Percentiles rank a stretch among this genome's conserved stretches.
phyloP scores from a whole-genome alignment of 2,797 vertebrate species.

The Champsocephalus esox region DNA sequence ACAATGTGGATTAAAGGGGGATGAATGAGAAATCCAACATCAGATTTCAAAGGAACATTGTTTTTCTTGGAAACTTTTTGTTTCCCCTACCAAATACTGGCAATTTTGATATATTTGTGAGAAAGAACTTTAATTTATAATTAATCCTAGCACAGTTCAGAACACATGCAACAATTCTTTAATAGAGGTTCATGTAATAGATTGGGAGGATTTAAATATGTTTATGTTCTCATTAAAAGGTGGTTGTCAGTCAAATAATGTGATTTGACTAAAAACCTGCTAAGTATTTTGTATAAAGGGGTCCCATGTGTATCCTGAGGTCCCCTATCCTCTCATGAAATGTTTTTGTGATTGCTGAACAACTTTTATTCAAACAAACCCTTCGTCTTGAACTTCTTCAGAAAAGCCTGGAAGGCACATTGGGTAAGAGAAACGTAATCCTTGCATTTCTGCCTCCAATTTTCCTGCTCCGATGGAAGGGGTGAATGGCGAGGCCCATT shows the following conservation, averaged over 20 bases:
- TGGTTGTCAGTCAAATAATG: not conserved
- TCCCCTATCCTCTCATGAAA: slow-evolving; percentile 25
- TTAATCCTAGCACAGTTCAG: not conserved
- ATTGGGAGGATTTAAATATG: not conserved
- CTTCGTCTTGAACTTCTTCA: slow-evolving; percentile 2
- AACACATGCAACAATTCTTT: not conserved
- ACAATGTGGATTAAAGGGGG: not conserved
- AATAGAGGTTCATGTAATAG: not conserved
- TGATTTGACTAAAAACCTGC: slow-evolving; percentile 13
- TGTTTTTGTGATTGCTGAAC: slow-evolving; percentile 20
- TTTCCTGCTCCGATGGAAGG: slow-evolving; percentile 12
- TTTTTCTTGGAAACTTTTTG: not conserved
- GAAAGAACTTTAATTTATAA: not conserved
- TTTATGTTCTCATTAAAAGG: not conserved
- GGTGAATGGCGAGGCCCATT: slow-evolving; percentile 3
- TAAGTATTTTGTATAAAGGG: slow-evolving; percentile 15
- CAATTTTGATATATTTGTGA: not conserved
- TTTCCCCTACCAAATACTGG: not conserved
- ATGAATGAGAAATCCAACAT: not conserved
- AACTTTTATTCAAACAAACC: slow-evolving; percentile 22
- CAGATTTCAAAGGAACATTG: not conserved
- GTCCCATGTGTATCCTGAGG: slow-evolving; percentile 37
- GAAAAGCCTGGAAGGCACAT: not conserved
- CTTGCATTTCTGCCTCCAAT: slow-evolving; percentile 18
- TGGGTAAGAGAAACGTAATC: not conserved